Percentiles rank a stretch among this genome's conserved stretches.
These are phyloP conservation scores for Brachionus rotundiformis DNA, from an alignment of 1,140 invertebrate species.

Conservation along the genomic window DNA sequence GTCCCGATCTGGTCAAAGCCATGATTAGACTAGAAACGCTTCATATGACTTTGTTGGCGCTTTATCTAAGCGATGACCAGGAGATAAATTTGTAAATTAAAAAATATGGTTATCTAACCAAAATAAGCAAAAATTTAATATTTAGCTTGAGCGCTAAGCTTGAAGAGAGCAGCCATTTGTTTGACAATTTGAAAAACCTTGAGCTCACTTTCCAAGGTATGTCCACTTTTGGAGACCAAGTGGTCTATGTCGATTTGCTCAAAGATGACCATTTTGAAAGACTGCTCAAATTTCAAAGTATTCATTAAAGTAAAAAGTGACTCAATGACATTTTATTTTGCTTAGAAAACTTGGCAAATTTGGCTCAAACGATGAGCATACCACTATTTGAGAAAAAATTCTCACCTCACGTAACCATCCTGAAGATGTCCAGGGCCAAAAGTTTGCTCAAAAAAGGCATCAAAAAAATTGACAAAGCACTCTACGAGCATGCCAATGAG, in stretches of 20 bases:
- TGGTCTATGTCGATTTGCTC: constrained; percentile 25
- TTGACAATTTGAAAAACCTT: background rate
- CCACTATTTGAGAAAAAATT: constrained; percentile 22
- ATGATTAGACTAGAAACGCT: constrained; percentile 2
- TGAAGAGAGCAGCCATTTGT: background rate
- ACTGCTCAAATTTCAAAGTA: constrained; percentile 16
- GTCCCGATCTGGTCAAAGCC: background rate
- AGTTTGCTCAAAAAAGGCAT: constrained; percentile 35
- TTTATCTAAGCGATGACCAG: background rate
- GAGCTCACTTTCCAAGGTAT: constrained; percentile 38
- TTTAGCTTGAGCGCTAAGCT: background rate
- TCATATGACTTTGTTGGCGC: constrained; percentile 26
- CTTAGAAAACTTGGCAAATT: constrained; percentile 2
- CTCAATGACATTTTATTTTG: no score
- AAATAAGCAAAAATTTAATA: no score
- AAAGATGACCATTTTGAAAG: constrained; percentile 33
- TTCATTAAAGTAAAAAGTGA: no score
- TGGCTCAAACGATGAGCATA: background rate
- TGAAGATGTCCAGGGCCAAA: constrained; percentile 42
- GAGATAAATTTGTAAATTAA: constrained; percentile 37
- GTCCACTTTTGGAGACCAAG: constrained; percentile 18
- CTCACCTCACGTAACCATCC: constrained; percentile 17
- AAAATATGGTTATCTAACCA: no score
- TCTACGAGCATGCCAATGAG: background rate
- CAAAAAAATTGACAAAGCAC: constrained; percentile 28